Percentiles rank a stretch among this genome's conserved stretches.
Evolutionary conservation across 2,888 invertebrate species (phyloP).

Genomic region (Gastracanthus pulcherrimus): DNA sequence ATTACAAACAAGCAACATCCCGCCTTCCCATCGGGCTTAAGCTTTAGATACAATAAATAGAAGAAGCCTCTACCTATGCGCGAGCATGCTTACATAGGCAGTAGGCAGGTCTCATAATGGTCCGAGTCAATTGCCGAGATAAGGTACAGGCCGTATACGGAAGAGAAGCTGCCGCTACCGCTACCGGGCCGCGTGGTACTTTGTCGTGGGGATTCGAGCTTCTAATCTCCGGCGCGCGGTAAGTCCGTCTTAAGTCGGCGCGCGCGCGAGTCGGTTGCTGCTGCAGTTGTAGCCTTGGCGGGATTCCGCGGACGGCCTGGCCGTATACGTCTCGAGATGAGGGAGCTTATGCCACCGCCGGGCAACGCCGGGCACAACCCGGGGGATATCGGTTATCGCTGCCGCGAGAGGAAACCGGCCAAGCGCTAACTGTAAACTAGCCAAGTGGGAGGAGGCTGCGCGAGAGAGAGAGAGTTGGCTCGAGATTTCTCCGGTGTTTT

Average conservation of each 20-base stretch:
- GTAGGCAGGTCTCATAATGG: neutral
- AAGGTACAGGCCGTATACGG: neutral
- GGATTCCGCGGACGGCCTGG: neutral
- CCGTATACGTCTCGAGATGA: neutral
- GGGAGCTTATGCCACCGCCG: conserved; percentile 1
- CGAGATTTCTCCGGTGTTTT: neutral
- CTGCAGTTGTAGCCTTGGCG: neutral
- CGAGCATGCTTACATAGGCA: neutral
- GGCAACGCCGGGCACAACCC: neutral
- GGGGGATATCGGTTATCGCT: neutral
- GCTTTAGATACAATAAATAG: neutral
- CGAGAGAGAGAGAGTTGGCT: neutral
- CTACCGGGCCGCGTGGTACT: neutral
- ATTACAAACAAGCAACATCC: neutral
- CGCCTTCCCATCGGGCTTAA: neutral
- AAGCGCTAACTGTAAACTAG: conserved; percentile 21
- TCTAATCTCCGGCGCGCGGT: conserved; percentile 34
- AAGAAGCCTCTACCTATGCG: neutral
- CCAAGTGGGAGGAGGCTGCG: neutral
- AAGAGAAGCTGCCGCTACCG: neutral
- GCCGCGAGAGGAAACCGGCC: neutral
- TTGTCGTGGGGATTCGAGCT: conserved; percentile 13
- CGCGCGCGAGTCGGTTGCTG: too few species aligned
- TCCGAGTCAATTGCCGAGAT: conserved; percentile 46
- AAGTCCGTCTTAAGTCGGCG: conserved; percentile 38